phyloP scores from a whole-genome alignment of 2,797 vertebrate species.

The Oryzias dopingdopingensis region DNA sequence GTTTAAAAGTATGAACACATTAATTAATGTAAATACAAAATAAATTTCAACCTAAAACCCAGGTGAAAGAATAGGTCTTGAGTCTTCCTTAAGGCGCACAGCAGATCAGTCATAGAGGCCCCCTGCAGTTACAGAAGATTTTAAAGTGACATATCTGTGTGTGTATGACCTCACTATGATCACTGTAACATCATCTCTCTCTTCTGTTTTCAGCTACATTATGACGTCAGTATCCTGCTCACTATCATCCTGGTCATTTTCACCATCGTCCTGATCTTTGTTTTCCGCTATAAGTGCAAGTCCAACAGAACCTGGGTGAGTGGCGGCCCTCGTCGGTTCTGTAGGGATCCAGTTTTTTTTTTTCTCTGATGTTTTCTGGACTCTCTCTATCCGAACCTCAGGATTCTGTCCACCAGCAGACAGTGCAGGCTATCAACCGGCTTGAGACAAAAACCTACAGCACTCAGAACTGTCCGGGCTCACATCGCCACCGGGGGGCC shows the following conservation, averaged over 20 bases:
- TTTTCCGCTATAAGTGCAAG: constrained; percentile 90
- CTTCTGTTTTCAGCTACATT: constrained; percentile 79
- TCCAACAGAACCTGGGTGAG: constrained; percentile 87
- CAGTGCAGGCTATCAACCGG: constrained; percentile 87
- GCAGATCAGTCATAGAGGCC: too few relatives aligned
- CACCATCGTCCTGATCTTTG: constrained; percentile 87
- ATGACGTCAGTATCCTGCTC: constrained; percentile 92
- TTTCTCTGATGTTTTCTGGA: background rate
- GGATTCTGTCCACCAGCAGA: constrained; percentile 93
- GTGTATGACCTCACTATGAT: too few relatives aligned
- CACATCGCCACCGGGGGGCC: constrained; percentile 63
- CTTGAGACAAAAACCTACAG: constrained; percentile 88
- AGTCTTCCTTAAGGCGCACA: too few relatives aligned
- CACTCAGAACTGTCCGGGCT: constrained; percentile 75
- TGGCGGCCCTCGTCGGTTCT: background rate
- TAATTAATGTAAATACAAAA: too few relatives aligned
- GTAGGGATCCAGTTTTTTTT: too few relatives aligned
- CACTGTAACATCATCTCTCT: background rate
- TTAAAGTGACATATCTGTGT: too few relatives aligned
- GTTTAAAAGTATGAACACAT: too few relatives aligned
- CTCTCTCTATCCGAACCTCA: constrained; percentile 35
- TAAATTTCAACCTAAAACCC: too few relatives aligned
- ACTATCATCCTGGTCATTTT: constrained; percentile 88
- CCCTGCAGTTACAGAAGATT: too few relatives aligned
- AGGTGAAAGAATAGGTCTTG: too few relatives aligned